Evolutionary conservation across 2,797 vertebrate genomes (phyloP).

Genomic region (Protonibea diacanthus): DNA sequence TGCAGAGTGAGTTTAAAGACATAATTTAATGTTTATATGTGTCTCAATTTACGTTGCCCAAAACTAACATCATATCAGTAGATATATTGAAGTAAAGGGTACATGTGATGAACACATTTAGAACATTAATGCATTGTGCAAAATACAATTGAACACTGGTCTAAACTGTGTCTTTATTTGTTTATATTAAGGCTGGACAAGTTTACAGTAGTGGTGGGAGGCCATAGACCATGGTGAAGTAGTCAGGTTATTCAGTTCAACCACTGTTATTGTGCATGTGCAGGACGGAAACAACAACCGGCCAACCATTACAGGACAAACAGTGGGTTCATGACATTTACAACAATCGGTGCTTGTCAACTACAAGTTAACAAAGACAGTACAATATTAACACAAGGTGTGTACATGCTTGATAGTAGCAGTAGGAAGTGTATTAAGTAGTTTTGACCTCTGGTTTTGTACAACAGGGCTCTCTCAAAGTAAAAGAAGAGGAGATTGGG

Average conservation of each 20-base stretch:
- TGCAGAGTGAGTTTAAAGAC: not conserved
- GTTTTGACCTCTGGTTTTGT: constrained; percentile 8
- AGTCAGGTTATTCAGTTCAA: constrained; percentile 69
- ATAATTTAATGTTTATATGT: not conserved
- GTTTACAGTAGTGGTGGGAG: constrained; percentile 74
- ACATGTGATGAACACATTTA: not conserved
- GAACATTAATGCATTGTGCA: not conserved
- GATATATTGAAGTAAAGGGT: not conserved
- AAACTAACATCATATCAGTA: not conserved
- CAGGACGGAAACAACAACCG: constrained; percentile 76
- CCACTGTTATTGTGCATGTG: constrained; percentile 69
- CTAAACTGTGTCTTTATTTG: not conserved
- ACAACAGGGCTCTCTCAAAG: constrained; percentile 65
- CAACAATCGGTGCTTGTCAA: not conserved
- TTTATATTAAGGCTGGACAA: constrained; percentile 57
- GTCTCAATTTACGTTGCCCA: not conserved
- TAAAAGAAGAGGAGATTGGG: constrained; percentile 69
- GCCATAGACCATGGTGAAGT: constrained; percentile 79
- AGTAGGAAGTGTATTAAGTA: not conserved
- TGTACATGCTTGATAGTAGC: too few species aligned
- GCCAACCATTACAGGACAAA: constrained; percentile 69
- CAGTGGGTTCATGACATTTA: constrained; percentile 49
- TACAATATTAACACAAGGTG: not conserved
- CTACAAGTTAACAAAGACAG: not conserved
- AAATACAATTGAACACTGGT: not conserved